phyloP scores from a whole-genome alignment of 1,140 invertebrate genomes.

The Drosophila ogumai region DNA sequence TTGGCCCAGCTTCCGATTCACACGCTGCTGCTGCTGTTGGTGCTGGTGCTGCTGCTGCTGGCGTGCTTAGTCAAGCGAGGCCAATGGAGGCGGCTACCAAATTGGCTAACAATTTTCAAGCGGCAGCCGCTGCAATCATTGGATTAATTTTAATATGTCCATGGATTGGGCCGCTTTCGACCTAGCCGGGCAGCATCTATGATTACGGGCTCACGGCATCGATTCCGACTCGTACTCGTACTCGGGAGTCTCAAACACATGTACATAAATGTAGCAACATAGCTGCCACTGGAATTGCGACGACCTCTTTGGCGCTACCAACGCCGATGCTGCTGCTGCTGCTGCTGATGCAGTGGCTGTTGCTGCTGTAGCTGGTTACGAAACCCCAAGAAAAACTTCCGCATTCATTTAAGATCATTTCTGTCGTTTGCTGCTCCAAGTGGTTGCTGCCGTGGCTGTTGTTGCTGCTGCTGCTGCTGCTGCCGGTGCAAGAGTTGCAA shows the following conservation, averaged over 20 bases:
- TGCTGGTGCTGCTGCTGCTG: not conserved
- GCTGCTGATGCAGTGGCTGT: conserved; percentile 10
- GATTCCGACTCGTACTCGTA: conserved; percentile 43
- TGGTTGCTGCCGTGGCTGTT: conserved; percentile 60
- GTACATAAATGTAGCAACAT: conserved; percentile 80
- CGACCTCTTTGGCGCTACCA: conserved; percentile 76
- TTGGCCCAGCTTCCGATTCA: conserved; percentile 37
- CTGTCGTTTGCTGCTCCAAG: conserved; percentile 80
- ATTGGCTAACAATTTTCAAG: conserved; percentile 77
- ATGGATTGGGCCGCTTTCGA: conserved; percentile 70
- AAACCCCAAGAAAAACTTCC: conserved; percentile 85
- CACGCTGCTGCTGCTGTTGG: conserved; percentile 23
- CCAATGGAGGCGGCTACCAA: conserved; percentile 51
- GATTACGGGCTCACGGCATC: conserved; percentile 80
- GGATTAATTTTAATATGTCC: conserved; percentile 84
- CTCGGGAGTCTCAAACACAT: conserved; percentile 40
- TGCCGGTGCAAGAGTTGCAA: conserved; percentile 71
- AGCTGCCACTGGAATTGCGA: conserved; percentile 81
- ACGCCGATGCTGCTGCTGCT: conserved; percentile 24
- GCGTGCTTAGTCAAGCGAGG: conserved; percentile 55
- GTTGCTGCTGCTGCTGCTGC: conserved; percentile 8
- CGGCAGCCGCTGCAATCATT: conserved; percentile 74
- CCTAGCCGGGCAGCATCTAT: conserved; percentile 75
- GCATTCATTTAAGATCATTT: conserved; percentile 85
- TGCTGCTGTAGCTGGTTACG: conserved; percentile 80